A percentile compares a stretch with the other conserved stretches of the same genome.
These are phyloP conservation scores for Tupiocoris notatus DNA, from an alignment of 2,888 invertebrate species.

Conservation along the genomic window DNA sequence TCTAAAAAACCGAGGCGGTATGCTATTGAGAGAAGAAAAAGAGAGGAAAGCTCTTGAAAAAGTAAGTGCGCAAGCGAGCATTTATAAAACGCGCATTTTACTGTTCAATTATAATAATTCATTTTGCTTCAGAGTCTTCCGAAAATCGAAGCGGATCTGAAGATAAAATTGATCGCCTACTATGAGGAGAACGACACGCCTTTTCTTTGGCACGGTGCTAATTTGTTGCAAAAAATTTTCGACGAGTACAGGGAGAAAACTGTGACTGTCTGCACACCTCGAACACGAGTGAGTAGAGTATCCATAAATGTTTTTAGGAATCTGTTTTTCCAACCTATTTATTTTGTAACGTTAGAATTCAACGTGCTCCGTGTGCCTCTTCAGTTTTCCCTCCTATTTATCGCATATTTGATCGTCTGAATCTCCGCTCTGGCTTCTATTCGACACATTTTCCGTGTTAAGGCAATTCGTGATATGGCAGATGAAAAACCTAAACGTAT, in stretches of 20 bases:
- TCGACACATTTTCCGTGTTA: too few species aligned
- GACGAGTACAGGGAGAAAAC: neutral
- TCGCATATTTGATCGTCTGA: too few species aligned
- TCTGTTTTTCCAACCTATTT: too few species aligned
- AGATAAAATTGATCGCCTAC: constrained; percentile 44
- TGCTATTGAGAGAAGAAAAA: constrained; percentile 79
- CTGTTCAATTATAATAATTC: neutral
- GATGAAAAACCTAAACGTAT: too few species aligned
- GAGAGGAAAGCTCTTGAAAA: constrained; percentile 74
- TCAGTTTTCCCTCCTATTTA: too few species aligned
- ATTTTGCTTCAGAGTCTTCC: constrained; percentile 50
- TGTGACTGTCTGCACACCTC: neutral
- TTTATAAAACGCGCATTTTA: constrained; percentile 9
- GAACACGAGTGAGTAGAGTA: neutral
- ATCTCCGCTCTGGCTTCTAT: too few species aligned
- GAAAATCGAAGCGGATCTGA: constrained; percentile 50
- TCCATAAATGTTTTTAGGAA: too few species aligned
- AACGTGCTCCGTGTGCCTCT: too few species aligned
- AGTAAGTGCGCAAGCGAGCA: too few species aligned
- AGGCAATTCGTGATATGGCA: too few species aligned
- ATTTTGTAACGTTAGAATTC: too few species aligned
- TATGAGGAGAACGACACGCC: constrained; percentile 43
- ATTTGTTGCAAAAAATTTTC: constrained; percentile 34
- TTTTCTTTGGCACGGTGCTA: constrained; percentile 27
- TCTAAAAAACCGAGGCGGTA: constrained; percentile 79